Base-by-base conservation (phyloP, 2,113 vertebrate genomes). In the Sclerurus mexicanus region DNA sequence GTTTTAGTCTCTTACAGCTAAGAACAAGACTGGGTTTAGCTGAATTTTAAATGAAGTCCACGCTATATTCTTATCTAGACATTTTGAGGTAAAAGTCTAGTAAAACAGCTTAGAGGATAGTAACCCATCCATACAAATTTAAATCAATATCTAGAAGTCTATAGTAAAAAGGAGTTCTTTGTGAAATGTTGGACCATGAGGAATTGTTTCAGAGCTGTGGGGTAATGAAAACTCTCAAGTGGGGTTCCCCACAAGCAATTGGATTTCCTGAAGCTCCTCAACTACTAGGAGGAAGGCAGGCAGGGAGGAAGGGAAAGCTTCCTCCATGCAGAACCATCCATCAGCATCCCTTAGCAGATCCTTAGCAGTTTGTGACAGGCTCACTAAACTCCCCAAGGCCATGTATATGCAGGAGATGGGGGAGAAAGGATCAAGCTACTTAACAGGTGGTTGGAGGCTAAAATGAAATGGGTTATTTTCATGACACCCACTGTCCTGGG, bases 221-320 rank as follows among this genome's bases (percentile, higher is more conserved):
- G 20, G 4, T 63, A 78, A 35, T 56, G 31, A 69, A 92, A 88
- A 25, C 5, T 4, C 18, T 74, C 31, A n/a, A 35, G 46, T 20
- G 2, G 11, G 5, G 8, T 7, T 85, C 17, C 42, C 39, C 49
- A 50, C 7, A 12, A 78, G 23, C 2, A 0, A 4, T 5, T 66
- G 10, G 14, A 19, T 39, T 77, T 44, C 50, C 87, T 6, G 1
- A 56, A 71, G 37, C 8, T 79, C 37, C 63, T 5, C 33, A 49
- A 1, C 12, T 74, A 10, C 24, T 47, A 60, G 14, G 11, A 72
- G 12, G 4, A 14, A 74, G 2, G 7, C 6, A 8, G 15, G 24
- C 6, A 68, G 31, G 7, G 13, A 81, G 12, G 8, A 13, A 10
- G 37, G 8, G 39, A 77, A 90, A 86, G 12, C 8, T 77, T 87